Percentiles rank a stretch among this genome's conserved stretches.
Evolutionary conservation across 2,797 vertebrate genomes (phyloP).

Genomic region (Chaenodraco wilsoni): DNA sequence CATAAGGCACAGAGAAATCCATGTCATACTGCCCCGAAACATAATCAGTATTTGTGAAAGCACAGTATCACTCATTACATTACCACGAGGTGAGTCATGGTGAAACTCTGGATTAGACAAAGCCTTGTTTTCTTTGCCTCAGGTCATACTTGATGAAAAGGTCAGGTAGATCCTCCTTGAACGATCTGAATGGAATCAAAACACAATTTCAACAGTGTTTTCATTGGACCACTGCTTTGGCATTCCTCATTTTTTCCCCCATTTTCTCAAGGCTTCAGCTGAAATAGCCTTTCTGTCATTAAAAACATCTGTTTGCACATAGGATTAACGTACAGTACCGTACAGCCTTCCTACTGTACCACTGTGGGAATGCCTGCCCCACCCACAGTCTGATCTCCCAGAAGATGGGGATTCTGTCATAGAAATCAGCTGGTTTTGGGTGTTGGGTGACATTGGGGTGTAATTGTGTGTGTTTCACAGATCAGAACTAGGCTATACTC

Average conservation of each 20-base stretch:
- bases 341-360: constrained; percentile 67
- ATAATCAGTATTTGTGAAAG: constrained; percentile 35
- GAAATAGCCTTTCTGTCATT: constrained; percentile 59
- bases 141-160: constrained; percentile 34
- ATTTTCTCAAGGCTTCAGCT: constrained; percentile 49
- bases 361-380: constrained; percentile 70
- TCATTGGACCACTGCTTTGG: constrained; percentile 40
- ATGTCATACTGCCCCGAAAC: constrained; percentile 31
- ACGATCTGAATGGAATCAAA: constrained; percentile 45
- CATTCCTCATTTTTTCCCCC: constrained; percentile 35
- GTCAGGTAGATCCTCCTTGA: constrained; percentile 25
- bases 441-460: constrained; percentile 59
- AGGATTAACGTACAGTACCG: constrained; percentile 56
- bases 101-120: constrained; percentile 36
- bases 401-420: constrained; percentile 57
- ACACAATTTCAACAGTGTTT: constrained; percentile 41
- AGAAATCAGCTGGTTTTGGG: constrained; percentile 42
- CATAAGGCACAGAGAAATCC: constrained; percentile 19
- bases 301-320: constrained; percentile 68
- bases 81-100: constrained; percentile 36
- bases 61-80: constrained; percentile 15
- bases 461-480: constrained; percentile 33
- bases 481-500: constrained; percentile 42
- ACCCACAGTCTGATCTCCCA: constrained; percentile 62
- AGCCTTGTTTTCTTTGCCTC: constrained; percentile 39